These are phyloP conservation scores for Glaucopsyche alexis DNA, from an alignment of 2,888 invertebrate genomes.

Conservation along the genomic window DNA sequence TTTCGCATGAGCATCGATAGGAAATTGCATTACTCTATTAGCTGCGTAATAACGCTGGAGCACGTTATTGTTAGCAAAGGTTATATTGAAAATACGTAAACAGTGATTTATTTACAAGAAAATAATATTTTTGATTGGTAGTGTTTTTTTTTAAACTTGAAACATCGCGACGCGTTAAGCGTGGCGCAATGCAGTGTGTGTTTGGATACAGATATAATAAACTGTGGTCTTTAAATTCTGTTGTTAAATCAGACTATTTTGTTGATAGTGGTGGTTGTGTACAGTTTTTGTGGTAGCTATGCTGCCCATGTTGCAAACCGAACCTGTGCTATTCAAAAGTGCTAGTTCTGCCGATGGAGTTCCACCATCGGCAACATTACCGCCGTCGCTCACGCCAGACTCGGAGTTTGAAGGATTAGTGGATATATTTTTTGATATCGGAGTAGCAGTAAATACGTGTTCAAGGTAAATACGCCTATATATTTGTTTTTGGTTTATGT, in stretches of 20 bases:
- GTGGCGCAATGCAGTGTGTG: slow-evolving; percentile 80
- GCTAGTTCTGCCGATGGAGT: slow-evolving; percentile 63
- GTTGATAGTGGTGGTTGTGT: slow-evolving; percentile 56
- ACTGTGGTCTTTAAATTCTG: slow-evolving; percentile 64
- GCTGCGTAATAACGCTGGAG: slow-evolving; percentile 73
- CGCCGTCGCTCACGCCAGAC: slow-evolving; percentile 71
- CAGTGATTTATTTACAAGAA: slow-evolving; percentile 30
- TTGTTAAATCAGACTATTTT: slow-evolving; percentile 53
- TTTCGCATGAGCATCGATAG: slow-evolving; percentile 76
- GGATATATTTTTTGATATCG: slow-evolving; percentile 75
- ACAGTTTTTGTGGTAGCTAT: slow-evolving; percentile 62
- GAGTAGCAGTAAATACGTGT: slow-evolving; percentile 68
- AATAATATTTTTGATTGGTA: slow-evolving; percentile 6
- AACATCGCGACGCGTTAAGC: slow-evolving; percentile 67
- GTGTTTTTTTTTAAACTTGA: slow-evolving; percentile 38
- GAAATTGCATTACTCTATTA: slow-evolving; percentile 68
- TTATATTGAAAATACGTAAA: slow-evolving; percentile 34
- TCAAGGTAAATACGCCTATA: slow-evolving; percentile 55
- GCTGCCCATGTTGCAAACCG: slow-evolving; percentile 75
- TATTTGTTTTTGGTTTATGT: neutral
- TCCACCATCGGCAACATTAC: slow-evolving; percentile 67
- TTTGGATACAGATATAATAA: slow-evolving; percentile 65
- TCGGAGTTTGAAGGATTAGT: slow-evolving; percentile 72
- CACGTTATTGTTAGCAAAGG: slow-evolving; percentile 54
- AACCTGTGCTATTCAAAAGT: slow-evolving; percentile 67